Evolutionary conservation across 1,140 invertebrate species (phyloP), one percentile per base, ranked within the genome.

Genomic region (Orchestia grillus): DNA sequence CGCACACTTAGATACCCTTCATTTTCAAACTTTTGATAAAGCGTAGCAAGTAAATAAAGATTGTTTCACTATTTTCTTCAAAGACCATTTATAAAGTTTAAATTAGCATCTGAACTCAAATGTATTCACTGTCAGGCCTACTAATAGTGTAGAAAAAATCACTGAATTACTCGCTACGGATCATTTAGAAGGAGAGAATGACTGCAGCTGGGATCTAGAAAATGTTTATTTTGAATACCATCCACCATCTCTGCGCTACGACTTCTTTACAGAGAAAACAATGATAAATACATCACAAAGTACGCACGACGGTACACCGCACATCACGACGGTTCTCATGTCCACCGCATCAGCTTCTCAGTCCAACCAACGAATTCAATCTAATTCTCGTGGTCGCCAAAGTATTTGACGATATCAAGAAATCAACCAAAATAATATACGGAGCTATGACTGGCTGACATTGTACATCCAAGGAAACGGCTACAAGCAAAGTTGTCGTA

Each of bases 181-280:
- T 53, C 47, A 53, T 36, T 77, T 77, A 3, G 28, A 36, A 77
- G 62, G 62, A 77, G 11, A 77, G 36, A 77, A 77, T 77, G 62
- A 77, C 62, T 77, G 3, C 62, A 77, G 62, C 62, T 77, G 62
- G 62, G 62, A 77, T 77, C 62, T 77, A 77, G 62, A 77, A 77
- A 77, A 77, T 77, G 62, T 77, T 77, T 77, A 77, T 77, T 77
- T 77, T 77, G 62, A 77, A 77, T 77, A 77, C 62, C 62, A 77
- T 77, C 28, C 62, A 77, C 15, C 62, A 23, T 77, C 62, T 3
- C 62, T 77, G 62, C 62, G 62, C 62, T 77, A 77, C 62, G 36
- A 23, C 28, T 77, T 77, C 62, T 77, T 77, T 36, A 77, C 62
- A 77, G 62, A 77, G 47, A 77, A 77, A 77, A 77, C 62, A 77